phyloP scores from a whole-genome alignment of 30 jellyfish, hydroid and myxozoan genomes.

The Rhopilema esculentum region DNA sequence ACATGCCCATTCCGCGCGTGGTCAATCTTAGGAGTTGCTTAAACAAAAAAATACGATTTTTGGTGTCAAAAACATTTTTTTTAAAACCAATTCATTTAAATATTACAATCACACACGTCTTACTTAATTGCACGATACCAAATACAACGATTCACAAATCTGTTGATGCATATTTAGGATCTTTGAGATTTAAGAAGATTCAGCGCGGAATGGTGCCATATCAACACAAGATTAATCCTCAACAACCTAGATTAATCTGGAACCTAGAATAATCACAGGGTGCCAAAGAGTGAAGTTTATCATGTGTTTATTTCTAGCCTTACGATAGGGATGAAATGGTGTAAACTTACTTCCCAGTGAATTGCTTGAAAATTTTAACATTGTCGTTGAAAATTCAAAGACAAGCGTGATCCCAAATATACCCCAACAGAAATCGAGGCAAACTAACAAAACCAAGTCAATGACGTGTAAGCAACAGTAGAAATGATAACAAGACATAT shows the following conservation, averaged over 20 bases:
- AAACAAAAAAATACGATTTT: conserved; percentile 13
- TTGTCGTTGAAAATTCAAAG: not conserved
- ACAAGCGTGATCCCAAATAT: not conserved
- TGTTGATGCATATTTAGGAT: conserved; percentile 23
- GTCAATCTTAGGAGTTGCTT: conserved; percentile 34
- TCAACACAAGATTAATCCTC: not conserved
- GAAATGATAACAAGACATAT: not conserved
- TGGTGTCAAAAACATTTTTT: conserved; percentile 5
- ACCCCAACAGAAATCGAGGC: not conserved
- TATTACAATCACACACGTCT: conserved; percentile 32
- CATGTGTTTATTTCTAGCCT: too few species aligned
- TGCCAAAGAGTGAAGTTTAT: too few species aligned
- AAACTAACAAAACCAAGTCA: not conserved
- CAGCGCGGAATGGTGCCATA: conserved; percentile 13
- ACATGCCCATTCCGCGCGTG: conserved; percentile 22
- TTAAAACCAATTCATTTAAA: conserved; percentile 25
- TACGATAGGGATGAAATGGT: too few species aligned
- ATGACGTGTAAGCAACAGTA: not conserved
- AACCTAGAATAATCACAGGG: too few species aligned
- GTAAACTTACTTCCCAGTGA: too few species aligned
- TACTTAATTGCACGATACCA: not conserved
- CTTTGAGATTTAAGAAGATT: not conserved
- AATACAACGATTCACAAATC: not conserved
- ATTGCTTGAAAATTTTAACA: too few species aligned
- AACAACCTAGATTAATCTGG: too few species aligned